Percentiles rank a stretch among this genome's conserved stretches.
phyloP scores from a whole-genome alignment of 23 tunicate genomes.

The Trididemnum clinides region DNA sequence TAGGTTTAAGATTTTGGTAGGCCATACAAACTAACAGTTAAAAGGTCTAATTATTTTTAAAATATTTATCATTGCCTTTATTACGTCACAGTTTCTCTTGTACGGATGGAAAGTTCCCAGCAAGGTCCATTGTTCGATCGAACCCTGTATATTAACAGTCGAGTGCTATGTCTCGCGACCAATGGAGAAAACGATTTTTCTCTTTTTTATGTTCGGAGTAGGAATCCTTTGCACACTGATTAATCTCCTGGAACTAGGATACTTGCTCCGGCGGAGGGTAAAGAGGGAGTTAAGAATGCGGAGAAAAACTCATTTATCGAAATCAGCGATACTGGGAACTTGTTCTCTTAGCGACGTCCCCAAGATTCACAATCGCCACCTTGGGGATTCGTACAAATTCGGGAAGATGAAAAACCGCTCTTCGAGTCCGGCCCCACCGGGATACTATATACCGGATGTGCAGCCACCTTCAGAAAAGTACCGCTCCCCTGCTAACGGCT shows the following conservation, averaged over 20 bases:
- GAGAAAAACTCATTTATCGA: background rate
- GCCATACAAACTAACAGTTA: too few relatives aligned
- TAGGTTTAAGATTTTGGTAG: too few relatives aligned
- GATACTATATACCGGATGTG: constrained; percentile 86
- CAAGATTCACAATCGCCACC: background rate
- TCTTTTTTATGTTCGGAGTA: constrained; percentile 89
- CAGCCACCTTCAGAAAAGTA: constrained; percentile 73
- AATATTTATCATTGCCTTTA: background rate
- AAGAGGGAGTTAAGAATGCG: constrained; percentile 38
- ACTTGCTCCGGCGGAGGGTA: constrained; percentile 49
- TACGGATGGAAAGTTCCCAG: constrained; percentile 76
- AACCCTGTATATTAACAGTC: constrained; percentile 77
- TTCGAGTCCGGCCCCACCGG: constrained; percentile 80
- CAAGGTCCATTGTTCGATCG: constrained; percentile 51
- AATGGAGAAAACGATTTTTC: constrained; percentile 85
- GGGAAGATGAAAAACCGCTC: constrained; percentile 42
- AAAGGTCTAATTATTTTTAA: too few relatives aligned
- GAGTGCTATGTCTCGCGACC: constrained; percentile 93
- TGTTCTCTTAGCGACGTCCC: constrained; percentile 19
- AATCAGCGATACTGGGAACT: constrained; percentile 26
- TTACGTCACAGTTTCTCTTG: constrained; percentile 51
- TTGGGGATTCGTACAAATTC: background rate
- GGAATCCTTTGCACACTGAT: constrained; percentile 57
- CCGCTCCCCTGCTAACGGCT: constrained; percentile 72
- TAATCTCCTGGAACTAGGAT: constrained; percentile 66